Conservation (phyloP, 1,140 invertebrate genomes). For the Lasaia peninsularis region DNA sequence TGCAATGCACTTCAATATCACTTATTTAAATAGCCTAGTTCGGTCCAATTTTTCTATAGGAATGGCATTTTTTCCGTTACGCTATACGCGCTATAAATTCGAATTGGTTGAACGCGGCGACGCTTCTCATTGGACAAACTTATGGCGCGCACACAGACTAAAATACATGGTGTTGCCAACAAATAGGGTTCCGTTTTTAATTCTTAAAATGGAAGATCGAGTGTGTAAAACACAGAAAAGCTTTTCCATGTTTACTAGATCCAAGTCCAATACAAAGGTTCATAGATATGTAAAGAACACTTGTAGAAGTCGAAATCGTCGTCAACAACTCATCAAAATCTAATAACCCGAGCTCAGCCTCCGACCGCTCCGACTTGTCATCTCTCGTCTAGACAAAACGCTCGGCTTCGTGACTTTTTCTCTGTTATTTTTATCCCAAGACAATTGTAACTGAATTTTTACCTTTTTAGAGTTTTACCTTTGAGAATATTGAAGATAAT, state of each 20-base stretch:
- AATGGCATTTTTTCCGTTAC: too few relatives aligned
- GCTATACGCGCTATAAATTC: too few relatives aligned
- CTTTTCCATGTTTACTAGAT: neutral
- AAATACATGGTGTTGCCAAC: too few relatives aligned
- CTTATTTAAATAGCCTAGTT: too few relatives aligned
- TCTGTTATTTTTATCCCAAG: slow-evolving; percentile 55
- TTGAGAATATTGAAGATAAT: slow-evolving; percentile 49
- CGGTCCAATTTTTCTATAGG: too few relatives aligned
- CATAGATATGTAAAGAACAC: slow-evolving; percentile 1
- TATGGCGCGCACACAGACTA: too few relatives aligned
- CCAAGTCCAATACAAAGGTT: neutral
- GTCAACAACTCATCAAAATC: slow-evolving; percentile 66
- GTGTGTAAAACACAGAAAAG: too few relatives aligned
- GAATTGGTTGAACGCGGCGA: too few relatives aligned
- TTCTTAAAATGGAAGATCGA: too few relatives aligned
- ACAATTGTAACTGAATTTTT: slow-evolving; percentile 49
- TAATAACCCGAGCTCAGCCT: slow-evolving; percentile 58
- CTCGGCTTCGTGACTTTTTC: slow-evolving; percentile 60
- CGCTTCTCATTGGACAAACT: too few relatives aligned
- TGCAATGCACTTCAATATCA: too few relatives aligned
- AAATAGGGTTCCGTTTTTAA: too few relatives aligned
- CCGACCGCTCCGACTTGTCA: slow-evolving; percentile 40
- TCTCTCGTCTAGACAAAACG: slow-evolving; percentile 64
- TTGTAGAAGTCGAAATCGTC: slow-evolving; percentile 34
- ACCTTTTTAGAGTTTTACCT: slow-evolving; percentile 41